These are phyloP conservation scores for Prostheceraeus crozeri DNA, from an alignment of 2,888 invertebrate species.

Conservation along the genomic window DNA sequence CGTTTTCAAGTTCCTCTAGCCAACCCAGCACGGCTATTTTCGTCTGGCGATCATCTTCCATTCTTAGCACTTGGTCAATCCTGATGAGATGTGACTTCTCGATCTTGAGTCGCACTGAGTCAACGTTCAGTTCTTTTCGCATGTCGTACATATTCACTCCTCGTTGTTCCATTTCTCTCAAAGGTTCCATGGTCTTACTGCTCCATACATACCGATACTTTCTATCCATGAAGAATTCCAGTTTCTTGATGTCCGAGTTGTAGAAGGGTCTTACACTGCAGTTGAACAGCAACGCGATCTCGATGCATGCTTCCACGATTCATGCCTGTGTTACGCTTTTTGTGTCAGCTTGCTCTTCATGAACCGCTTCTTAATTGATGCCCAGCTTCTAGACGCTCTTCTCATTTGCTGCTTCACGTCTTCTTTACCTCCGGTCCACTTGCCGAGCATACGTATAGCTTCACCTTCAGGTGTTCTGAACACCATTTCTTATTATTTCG, in stretches of 20 bases:
- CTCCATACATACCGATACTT: background rate
- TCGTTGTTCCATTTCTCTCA: background rate
- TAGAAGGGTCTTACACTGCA: background rate
- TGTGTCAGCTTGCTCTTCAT: background rate
- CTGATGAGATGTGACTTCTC: background rate
- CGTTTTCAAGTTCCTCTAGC: too few species aligned
- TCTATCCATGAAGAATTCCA: background rate
- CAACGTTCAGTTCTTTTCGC: background rate
- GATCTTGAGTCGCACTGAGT: background rate
- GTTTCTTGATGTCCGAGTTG: background rate
- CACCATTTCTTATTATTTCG: too few species aligned
- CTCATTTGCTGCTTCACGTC: too few species aligned
- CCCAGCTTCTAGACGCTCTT: background rate
- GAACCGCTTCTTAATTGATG: background rate
- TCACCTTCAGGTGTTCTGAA: too few species aligned
- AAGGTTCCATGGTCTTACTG: background rate
- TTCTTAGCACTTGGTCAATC: too few species aligned
- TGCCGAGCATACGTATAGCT: too few species aligned
- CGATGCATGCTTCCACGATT: background rate
- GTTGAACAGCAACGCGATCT: background rate
- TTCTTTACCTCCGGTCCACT: too few species aligned
- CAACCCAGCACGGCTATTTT: too few species aligned
- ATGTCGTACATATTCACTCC: background rate
- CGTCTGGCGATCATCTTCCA: too few species aligned
- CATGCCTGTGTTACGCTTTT: constrained; percentile 1